Evolutionary conservation across 2,113 vertebrate genomes (phyloP).

Genomic region (Merops nubicus): DNA sequence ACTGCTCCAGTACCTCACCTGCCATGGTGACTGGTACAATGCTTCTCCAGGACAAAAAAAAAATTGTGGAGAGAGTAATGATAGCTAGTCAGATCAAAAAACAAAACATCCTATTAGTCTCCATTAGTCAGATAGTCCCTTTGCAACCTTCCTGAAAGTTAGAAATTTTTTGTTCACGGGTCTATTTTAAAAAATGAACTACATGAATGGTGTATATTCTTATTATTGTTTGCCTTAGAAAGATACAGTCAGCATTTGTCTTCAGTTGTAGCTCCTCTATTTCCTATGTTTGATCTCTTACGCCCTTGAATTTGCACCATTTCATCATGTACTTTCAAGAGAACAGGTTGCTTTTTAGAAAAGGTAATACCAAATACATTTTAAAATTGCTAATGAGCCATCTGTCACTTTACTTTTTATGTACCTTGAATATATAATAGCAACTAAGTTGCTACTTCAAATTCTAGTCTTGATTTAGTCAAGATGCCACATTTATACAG

Average conservation of each 20-base stretch:
- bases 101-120: neutral
- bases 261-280: neutral
- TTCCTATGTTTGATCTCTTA: neutral
- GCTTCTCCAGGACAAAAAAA: fast-evolving
- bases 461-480: neutral
- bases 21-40: fast-evolving
- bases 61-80: neutral
- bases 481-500: neutral
- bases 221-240: neutral
- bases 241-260: neutral
- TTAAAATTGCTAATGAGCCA: neutral
- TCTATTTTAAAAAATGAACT: neutral
- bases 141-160: neutral
- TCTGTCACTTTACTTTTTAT: neutral
- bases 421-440: neutral
- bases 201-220: neutral
- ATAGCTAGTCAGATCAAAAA: neutral
- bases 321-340: neutral
- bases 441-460: neutral
- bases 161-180: neutral
- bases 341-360: neutral
- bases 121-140: neutral
- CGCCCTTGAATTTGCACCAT: neutral
- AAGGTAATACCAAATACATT: neutral
- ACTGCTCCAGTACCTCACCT: fast-evolving